phyloP scores from a whole-genome alignment of 2,113 vertebrate species.

The Monarcha castaneiventris region DNA sequence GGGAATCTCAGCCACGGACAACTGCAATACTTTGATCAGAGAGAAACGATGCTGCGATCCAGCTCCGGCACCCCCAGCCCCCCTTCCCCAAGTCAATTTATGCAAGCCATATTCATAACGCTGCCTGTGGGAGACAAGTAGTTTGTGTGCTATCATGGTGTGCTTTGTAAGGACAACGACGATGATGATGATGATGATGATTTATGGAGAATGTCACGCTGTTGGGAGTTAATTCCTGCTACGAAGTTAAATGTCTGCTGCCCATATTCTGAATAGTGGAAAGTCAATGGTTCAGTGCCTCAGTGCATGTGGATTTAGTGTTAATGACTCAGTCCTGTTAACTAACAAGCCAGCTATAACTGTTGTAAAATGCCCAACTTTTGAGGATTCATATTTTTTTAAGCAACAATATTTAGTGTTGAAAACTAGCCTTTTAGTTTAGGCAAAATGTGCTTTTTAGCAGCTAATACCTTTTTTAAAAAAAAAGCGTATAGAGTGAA shows the following conservation, averaged over 20 bases:
- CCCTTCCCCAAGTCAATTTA: background rate
- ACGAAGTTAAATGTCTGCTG: conserved; percentile 41
- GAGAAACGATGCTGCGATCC: conserved; percentile 19
- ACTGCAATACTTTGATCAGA: conserved; percentile 2
- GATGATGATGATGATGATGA: conserved; percentile 8
- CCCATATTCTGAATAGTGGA: conserved; percentile 39
- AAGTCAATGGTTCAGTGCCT: conserved; percentile 54
- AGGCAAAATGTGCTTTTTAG: conserved; percentile 72
- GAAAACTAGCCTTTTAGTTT: conserved; percentile 71
- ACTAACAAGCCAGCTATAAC: conserved; percentile 69
- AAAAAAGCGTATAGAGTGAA: conserved; percentile 71
- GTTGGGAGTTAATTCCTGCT: conserved; percentile 33
- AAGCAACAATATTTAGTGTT: conserved; percentile 67
- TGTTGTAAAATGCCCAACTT: conserved; percentile 61
- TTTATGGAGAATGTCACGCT: conserved; percentile 12
- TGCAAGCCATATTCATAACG: conserved; percentile 24
- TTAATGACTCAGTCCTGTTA: conserved; percentile 63
- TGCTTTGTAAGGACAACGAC: background rate
- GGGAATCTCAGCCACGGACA: conserved; percentile 6
- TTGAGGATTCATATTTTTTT: conserved; percentile 69
- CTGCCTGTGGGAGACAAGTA: conserved; percentile 43
- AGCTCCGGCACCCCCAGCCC: background rate
- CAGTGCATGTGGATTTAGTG: conserved; percentile 35
- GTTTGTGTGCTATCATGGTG: conserved; percentile 24
- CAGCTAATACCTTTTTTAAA: conserved; percentile 67